Evolutionary conservation across 2,888 invertebrate species (phyloP), one percentile per base, ranked within the genome.

Genomic region (Steinernema hermaphroditum): DNA sequence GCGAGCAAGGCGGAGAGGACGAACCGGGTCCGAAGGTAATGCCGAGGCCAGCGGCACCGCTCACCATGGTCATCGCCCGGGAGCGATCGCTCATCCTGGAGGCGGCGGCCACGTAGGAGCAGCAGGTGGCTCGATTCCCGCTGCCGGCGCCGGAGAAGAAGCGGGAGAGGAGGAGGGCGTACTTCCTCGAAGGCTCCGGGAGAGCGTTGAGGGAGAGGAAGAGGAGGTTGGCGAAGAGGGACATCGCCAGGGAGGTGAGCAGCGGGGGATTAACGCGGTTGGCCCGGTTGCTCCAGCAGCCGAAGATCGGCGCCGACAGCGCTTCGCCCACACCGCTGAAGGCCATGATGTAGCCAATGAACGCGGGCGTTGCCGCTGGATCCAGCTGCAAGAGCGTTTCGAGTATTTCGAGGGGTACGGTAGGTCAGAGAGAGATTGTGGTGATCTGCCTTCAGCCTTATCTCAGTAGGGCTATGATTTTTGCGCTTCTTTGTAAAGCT

Each of bases 371-470:
- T 54, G 78, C 74, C 2, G 73, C 54, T 0, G 80, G 71, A 62
- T 80, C 77, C 16, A 80, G 71, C 80, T 79, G 69, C 68, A 78
- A 71, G n/a, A n/a, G n/a, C n/a, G n/a, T n/a, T n/a, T n/a, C n/a
- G n/a, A n/a, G n/a, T n/a, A n/a, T n/a, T n/a, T n/a, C n/a, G n/a
- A n/a, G n/a, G 19, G 16, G 12, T 24, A 62, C 54, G 12, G 32
- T 14, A 29, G n/a, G 27, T 32, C 27, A n/a, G 29, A 1, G 32
- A 62, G 46, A n/a, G 14, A 34, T 34, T 32, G 22, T 29, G 37
- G n/a, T n/a, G n/a, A n/a, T n/a, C n/a, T n/a, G n/a, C n/a, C n/a
- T n/a, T n/a, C n/a, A n/a, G n/a, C n/a, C n/a, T n/a, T n/a, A n/a
- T n/a, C n/a, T n/a, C n/a, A n/a, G n/a, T n/a, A n/a, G n/a, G n/a